Conservation (phyloP, 2,888 invertebrate genomes). For the Zaprionus lineosus region DNA sequence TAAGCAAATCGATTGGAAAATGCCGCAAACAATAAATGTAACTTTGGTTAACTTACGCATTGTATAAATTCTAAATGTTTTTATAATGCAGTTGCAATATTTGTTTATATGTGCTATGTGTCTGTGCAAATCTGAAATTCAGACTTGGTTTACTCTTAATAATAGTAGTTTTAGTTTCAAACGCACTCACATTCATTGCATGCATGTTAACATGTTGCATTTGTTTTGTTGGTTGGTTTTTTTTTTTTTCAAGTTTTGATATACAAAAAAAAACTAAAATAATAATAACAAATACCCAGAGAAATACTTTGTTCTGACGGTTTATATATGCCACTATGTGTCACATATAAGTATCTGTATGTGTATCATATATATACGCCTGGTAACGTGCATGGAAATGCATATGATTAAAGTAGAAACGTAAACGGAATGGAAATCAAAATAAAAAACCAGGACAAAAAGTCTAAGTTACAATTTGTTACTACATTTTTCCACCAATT, state of each 20-base stretch:
- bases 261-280: conserved; percentile 1
- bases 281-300: conserved; percentile 26
- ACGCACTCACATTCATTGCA: no score
- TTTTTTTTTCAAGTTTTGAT: conserved; percentile 38
- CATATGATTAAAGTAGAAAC: conserved; percentile 31
- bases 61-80: conserved; percentile 70
- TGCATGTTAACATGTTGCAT: no score
- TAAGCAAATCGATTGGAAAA: conserved; percentile 51
- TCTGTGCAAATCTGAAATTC: conserved; percentile 51
- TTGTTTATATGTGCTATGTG: conserved; percentile 15
- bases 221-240: no score
- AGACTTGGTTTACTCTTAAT: conserved; percentile 31
- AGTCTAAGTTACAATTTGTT: background rate
- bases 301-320: conserved; percentile 69
- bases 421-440: conserved; percentile 8
- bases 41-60: conserved; percentile 73
- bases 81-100: conserved; percentile 19
- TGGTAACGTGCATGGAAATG: conserved; percentile 44
- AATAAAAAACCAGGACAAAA: background rate
- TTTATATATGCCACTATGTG: conserved; percentile 43
- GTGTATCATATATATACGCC: conserved; percentile 27
- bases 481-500: background rate
- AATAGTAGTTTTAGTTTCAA: no score
- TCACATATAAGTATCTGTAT: conserved; percentile 5
- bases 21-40: conserved; percentile 69